Percentiles rank a stretch among this genome's conserved stretches.
Conservation (phyloP, 37 sponge, comb jelly and placozoan genomes). For the Crambe crambe region DNA sequence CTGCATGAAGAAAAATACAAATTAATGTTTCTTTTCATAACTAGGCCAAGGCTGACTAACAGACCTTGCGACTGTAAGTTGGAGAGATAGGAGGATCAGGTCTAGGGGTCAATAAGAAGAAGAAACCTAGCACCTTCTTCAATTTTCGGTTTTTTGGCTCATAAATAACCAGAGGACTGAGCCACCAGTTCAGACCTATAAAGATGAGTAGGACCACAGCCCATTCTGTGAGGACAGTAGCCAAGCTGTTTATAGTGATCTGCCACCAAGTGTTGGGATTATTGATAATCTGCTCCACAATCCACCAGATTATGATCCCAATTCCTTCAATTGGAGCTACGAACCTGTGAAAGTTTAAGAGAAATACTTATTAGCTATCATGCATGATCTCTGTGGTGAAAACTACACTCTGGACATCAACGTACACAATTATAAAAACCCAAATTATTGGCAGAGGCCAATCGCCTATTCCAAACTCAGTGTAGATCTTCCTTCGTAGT, state of each 20-base stretch:
- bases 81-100: no score
- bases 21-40: no score
- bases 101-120: constrained; percentile 3
- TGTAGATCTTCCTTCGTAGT: constrained; percentile 56
- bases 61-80: no score
- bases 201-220: constrained; percentile 25
- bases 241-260: constrained; percentile 32
- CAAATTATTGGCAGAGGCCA: constrained; percentile 77
- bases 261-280: constrained; percentile 44
- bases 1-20: no score
- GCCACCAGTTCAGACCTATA: constrained; percentile 77
- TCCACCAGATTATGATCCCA: constrained; percentile 75
- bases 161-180: constrained; percentile 39
- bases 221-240: constrained; percentile 62
- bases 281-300: constrained; percentile 50
- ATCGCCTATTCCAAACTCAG: constrained; percentile 81
- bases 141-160: constrained; percentile 8
- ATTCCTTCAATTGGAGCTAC: constrained; percentile 61
- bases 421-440: constrained; percentile 78
- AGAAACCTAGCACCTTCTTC: constrained; percentile 4
- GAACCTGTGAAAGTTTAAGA: constrained; percentile 41
- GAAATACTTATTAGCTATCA: background rate
- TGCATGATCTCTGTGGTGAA: background rate
- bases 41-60: no score
- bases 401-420: background rate